phyloP scores from a whole-genome alignment of 2,888 invertebrate genomes.

The Cartodere bifasciata region DNA sequence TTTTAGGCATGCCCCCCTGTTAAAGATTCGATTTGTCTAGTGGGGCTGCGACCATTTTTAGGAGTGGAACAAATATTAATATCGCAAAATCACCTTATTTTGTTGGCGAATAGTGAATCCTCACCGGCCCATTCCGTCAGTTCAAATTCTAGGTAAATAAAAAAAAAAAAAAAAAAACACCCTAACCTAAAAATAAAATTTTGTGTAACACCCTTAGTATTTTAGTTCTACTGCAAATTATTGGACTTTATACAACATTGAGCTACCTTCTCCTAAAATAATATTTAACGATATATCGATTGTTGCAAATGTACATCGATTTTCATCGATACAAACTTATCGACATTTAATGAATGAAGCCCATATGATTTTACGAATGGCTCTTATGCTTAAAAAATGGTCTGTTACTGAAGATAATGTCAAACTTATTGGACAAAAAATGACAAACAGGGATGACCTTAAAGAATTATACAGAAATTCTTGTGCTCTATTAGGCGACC shows the following conservation, averaged over 20 bases:
- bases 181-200: not conserved
- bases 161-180: no score
- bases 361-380: slow-evolving; percentile 49
- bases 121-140: slow-evolving; percentile 37
- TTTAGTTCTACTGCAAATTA: slow-evolving; percentile 32
- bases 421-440: slow-evolving; percentile 21
- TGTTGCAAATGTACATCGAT: slow-evolving; percentile 50
- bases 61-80: slow-evolving; percentile 44
- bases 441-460: slow-evolving; percentile 31
- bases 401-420: slow-evolving; percentile 28
- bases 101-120: slow-evolving; percentile 45
- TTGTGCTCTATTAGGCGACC: slow-evolving; percentile 44
- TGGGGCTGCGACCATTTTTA: slow-evolving; percentile 55
- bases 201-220: slow-evolving; percentile 4
- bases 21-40: slow-evolving; percentile 49
- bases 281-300: slow-evolving; percentile 58
- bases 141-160: slow-evolving; percentile 28
- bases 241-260: slow-evolving; percentile 64
- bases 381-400: slow-evolving; percentile 33
- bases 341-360: slow-evolving; percentile 61
- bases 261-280: slow-evolving; percentile 48
- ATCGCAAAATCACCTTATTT: slow-evolving; percentile 38
- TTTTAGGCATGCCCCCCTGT: slow-evolving; percentile 42
- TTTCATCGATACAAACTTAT: slow-evolving; percentile 53
- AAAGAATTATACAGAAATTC: slow-evolving; percentile 37